phyloP scores from a whole-genome alignment of 2,888 invertebrate genomes.

The Sesia apiformis region DNA sequence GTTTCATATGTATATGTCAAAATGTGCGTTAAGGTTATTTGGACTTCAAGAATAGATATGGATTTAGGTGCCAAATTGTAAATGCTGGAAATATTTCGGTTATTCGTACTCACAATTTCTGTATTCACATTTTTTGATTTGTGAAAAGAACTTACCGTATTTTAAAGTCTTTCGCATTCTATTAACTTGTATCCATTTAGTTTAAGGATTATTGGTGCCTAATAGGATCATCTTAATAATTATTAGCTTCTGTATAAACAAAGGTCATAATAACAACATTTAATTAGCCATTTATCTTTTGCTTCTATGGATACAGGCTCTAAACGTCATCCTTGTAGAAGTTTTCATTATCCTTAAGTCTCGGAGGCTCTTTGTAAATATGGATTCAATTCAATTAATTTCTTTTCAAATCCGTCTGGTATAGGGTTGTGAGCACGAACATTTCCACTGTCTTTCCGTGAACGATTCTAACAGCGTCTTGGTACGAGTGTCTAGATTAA shows the following conservation, averaged over 20 bases:
- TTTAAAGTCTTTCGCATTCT: constrained; percentile 4
- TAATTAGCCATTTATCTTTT: too few relatives aligned
- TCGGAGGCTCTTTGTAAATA: background rate
- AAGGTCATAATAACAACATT: too few relatives aligned
- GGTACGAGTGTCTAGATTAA: constrained; percentile 68
- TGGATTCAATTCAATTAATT: background rate
- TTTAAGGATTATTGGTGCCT: too few relatives aligned
- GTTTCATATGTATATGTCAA: constrained; percentile 18
- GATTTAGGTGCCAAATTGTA: constrained; percentile 65
- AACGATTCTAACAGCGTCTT: constrained; percentile 68
- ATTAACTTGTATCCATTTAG: background rate
- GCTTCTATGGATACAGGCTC: too few relatives aligned
- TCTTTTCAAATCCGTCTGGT: background rate
- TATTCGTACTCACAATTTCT: constrained; percentile 16
- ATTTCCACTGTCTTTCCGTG: constrained; percentile 29
- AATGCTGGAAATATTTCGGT: constrained; percentile 48
- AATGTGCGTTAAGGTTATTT: constrained; percentile 48
- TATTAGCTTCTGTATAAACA: too few relatives aligned
- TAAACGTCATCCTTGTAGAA: too few relatives aligned
- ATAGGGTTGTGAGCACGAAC: constrained; percentile 26
- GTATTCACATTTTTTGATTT: constrained; percentile 19
- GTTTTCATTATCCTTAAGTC: background rate
- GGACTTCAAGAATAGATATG: constrained; percentile 75
- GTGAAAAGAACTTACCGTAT: constrained; percentile 21
- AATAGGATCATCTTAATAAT: too few relatives aligned